These are phyloP conservation scores for Psylliodes chrysocephalus DNA, from an alignment of 2,888 invertebrate species.

Conservation along the genomic window DNA sequence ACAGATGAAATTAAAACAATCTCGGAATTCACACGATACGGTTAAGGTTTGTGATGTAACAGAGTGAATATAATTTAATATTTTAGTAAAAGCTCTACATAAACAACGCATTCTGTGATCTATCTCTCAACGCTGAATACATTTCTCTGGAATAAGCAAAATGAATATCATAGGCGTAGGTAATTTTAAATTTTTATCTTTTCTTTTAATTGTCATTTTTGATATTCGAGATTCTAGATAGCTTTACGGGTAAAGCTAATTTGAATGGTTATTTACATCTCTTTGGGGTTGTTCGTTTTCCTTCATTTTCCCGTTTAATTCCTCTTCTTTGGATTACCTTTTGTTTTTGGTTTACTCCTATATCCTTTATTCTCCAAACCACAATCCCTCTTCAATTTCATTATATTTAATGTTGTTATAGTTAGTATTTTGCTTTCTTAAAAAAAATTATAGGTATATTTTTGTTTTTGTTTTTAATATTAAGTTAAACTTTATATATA, in stretches of 20 bases:
- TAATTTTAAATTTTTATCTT: neutral
- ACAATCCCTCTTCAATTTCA: too few relatives aligned
- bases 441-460: too few relatives aligned
- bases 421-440: too few relatives aligned
- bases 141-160: conserved; percentile 48
- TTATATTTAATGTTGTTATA: too few relatives aligned
- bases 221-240: neutral
- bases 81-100: conserved; percentile 49
- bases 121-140: conserved; percentile 46
- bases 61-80: conserved; percentile 50
- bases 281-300: neutral
- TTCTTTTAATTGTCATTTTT: neutral
- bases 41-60: conserved; percentile 47
- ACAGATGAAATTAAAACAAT: conserved; percentile 36
- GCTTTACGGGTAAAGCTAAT: neutral
- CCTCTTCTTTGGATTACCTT: too few relatives aligned
- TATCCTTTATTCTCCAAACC: too few relatives aligned
- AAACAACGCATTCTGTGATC: conserved; percentile 48
- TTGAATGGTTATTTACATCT: neutral
- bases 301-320: too few relatives aligned
- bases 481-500: too few relatives aligned
- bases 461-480: too few relatives aligned
- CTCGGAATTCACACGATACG: conserved; percentile 46
- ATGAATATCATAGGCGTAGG: conserved; percentile 12
- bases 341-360: too few relatives aligned